These are phyloP conservation scores for Tricholauxania praeusta DNA, from an alignment of 2,888 invertebrate species.

Conservation along the genomic window DNA sequence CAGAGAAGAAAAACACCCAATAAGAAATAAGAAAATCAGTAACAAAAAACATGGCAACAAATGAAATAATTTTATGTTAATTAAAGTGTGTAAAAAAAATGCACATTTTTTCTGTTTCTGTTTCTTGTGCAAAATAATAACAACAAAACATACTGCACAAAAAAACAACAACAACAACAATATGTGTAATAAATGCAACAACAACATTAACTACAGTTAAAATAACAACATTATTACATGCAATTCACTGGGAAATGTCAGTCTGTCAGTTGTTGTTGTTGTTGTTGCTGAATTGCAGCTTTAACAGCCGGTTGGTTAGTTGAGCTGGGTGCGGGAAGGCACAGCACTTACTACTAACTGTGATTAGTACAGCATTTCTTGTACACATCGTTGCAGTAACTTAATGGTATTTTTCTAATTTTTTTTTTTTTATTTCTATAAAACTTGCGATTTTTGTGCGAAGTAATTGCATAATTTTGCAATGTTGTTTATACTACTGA, in stretches of 20 bases:
- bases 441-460: constrained; percentile 1
- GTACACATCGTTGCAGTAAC: no score
- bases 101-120: not conserved
- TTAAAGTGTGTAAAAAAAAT: constrained; percentile 20
- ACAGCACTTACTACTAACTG: no score
- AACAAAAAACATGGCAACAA: constrained; percentile 28
- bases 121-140: constrained; percentile 13
- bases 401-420: not conserved
- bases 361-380: no score
- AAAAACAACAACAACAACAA: constrained; percentile 41
- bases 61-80: constrained; percentile 31
- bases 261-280: not conserved
- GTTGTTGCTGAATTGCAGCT: not conserved
- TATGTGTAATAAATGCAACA: constrained; percentile 38
- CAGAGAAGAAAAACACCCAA: not conserved
- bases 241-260: constrained; percentile 25
- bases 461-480: constrained; percentile 51
- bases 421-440: constrained; percentile 1
- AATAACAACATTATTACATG: constrained; percentile 39
- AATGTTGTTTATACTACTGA: constrained; percentile 53
- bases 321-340: no score
- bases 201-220: constrained; percentile 31
- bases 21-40: not conserved
- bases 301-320: no score
- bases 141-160: constrained; percentile 30